Evolutionary conservation across 2,113 vertebrate species (phyloP), one percentile per base, ranked within the genome.

Genomic region (Otocyon megalotis): DNA sequence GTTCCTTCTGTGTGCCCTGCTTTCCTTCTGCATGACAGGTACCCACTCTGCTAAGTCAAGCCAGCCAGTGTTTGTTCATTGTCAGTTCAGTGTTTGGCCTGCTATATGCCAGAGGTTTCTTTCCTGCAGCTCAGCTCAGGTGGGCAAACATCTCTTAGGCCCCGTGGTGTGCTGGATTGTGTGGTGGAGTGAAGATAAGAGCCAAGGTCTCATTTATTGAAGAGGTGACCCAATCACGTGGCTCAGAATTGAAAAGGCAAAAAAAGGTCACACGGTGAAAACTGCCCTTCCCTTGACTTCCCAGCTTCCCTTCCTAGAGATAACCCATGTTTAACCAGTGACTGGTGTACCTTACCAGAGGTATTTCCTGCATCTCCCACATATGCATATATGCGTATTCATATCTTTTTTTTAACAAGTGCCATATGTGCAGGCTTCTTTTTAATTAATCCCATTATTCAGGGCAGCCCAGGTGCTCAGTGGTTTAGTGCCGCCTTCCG

Each of bases 231-330:
- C 24, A 22, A 50, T 58, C 50, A 62, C 14, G 1, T 84, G 43
- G 56, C 43, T 91, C 56, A 80, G 12, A 80, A 89, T 77, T 89
- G 63, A 80, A 88, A 83, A 96, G 81, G 35, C 28, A 32, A 22
- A 48, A n/a, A 79, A 63, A 43, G 43, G 16, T 79, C 92, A n/a
- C 58, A 30, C 8, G 20, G 56, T 35, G 24, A 74, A 83, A 74
- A 62, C 19, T 63, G 12, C 48, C 53, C 56, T 83, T 37, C 16
- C 60, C 9, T 13, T 77, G 5, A 35, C 53, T 54, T n/a, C 22
- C 32, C 17, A 48, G 71, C 79, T 88, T 84, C 48, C 50, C 48
- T 94, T 26, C 37, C 22, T 74, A 74, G 35, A 94, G 48, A 35
- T 15, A 22, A 37, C 10, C 67, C 26, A 0, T 67, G 12, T 77